These are phyloP conservation scores for Catocala nupta DNA, from an alignment of 2,888 invertebrate species.

Conservation along the genomic window DNA sequence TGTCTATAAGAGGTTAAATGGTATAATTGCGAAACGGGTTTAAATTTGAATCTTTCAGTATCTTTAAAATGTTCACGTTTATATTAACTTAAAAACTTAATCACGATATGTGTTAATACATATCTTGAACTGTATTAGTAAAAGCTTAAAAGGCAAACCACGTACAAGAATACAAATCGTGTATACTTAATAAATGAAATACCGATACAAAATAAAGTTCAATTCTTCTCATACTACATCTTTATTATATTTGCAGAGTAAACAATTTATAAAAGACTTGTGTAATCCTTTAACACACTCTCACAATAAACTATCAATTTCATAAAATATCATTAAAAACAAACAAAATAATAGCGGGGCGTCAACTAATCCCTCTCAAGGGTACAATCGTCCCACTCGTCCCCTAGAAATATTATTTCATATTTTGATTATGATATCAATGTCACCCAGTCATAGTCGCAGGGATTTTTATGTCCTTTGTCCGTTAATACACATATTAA, in stretches of 20 bases:
- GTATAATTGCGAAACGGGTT: not conserved
- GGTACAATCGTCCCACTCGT: conserved; percentile 54
- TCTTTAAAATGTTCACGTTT: no score
- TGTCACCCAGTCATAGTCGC: conserved; percentile 69
- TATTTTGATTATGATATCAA: conserved; percentile 87
- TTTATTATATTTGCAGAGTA: conserved; percentile 9
- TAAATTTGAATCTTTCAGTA: not conserved
- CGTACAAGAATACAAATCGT: no score
- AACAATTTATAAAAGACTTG: conserved; percentile 35
- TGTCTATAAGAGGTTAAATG: not conserved
- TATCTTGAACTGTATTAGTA: no score
- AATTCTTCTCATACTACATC: no score
- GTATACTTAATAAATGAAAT: no score
- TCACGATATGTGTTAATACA: no score
- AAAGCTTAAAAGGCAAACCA: no score
- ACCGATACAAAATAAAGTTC: no score
- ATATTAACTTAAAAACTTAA: no score
- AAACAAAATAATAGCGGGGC: conserved; percentile 65
- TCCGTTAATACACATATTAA: conserved; percentile 85
- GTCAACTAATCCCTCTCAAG: conserved; percentile 66
- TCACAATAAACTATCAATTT: conserved; percentile 63
- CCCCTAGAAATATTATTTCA: conserved; percentile 81
- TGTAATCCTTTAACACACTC: conserved; percentile 42
- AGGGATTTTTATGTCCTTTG: conserved; percentile 77
- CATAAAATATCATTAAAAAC: conserved; percentile 72